Evolutionary conservation across 2,797 vertebrate genomes (phyloP).

Genomic region (Neosalanx taihuensis): DNA sequence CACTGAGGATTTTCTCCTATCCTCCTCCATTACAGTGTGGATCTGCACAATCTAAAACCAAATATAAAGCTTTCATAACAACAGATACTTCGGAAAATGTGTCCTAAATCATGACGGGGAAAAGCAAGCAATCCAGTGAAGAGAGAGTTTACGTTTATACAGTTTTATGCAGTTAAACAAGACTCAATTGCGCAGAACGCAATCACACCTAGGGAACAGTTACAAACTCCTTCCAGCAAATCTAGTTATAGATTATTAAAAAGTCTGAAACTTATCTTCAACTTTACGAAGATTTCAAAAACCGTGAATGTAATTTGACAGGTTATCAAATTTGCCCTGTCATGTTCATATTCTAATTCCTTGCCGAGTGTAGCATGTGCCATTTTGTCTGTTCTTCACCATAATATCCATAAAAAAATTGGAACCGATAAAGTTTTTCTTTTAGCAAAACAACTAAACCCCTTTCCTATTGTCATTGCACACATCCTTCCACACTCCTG

Average conservation of each 20-base stretch:
- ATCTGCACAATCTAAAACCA: not conserved
- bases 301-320: slow-evolving; percentile 55
- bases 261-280: slow-evolving; percentile 27
- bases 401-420: slow-evolving; percentile 30
- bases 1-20: not conserved
- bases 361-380: slow-evolving; percentile 51
- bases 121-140: too few relatives aligned
- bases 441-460: slow-evolving; percentile 8
- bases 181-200: slow-evolving; percentile 39
- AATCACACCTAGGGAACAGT: slow-evolving; percentile 28
- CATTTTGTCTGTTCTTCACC: slow-evolving; percentile 41
- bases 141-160: too few relatives aligned
- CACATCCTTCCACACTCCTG: not conserved
- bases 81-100: not conserved
- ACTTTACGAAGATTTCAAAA: slow-evolving; percentile 49
- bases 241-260: slow-evolving; percentile 38
- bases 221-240: slow-evolving; percentile 31
- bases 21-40: not conserved
- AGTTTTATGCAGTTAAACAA: not conserved
- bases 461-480: not conserved
- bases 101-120: too few relatives aligned
- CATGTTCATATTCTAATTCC: slow-evolving; percentile 38
- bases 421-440: slow-evolving; percentile 28
- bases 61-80: not conserved
- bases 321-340: slow-evolving; percentile 52